Conservation (phyloP, 2,888 invertebrate species). For the Bedellia somnulentella region DNA sequence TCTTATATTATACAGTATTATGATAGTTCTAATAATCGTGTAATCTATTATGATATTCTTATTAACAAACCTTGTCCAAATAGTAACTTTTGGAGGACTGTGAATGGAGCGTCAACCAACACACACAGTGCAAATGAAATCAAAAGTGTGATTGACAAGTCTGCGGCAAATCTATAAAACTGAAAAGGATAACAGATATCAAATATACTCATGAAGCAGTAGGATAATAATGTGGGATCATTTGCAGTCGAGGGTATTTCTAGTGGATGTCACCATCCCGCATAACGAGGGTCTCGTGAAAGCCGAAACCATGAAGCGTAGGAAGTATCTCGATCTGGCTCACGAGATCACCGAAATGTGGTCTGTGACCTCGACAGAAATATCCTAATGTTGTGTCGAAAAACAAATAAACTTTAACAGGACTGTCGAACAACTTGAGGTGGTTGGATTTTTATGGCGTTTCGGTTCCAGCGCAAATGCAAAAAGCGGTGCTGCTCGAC, state of each 20-base stretch:
- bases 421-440: background rate
- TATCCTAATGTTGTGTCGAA: background rate
- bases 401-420: background rate
- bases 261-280: background rate
- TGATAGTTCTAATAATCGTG: too few species aligned
- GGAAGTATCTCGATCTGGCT: too few species aligned
- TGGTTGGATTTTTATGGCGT: too few species aligned
- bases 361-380: background rate
- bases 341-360: too few species aligned
- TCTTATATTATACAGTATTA: too few species aligned
- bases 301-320: too few species aligned
- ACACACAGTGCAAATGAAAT: slow-evolving; percentile 24
- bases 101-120: slow-evolving; percentile 31
- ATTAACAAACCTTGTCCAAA: slow-evolving; percentile 22
- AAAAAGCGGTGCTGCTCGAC: too few species aligned
- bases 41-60: too few species aligned
- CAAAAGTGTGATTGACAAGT: slow-evolving; percentile 18
- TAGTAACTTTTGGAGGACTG: slow-evolving; percentile 28
- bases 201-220: background rate
- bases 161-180: slow-evolving; percentile 25
- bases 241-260: too few species aligned
- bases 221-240: background rate
- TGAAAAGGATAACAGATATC: slow-evolving; percentile 12
- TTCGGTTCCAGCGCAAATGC: too few species aligned
- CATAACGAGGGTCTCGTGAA: too few species aligned